phyloP scores from a whole-genome alignment of 2,888 invertebrate genomes.

The Tethea ocularis region DNA sequence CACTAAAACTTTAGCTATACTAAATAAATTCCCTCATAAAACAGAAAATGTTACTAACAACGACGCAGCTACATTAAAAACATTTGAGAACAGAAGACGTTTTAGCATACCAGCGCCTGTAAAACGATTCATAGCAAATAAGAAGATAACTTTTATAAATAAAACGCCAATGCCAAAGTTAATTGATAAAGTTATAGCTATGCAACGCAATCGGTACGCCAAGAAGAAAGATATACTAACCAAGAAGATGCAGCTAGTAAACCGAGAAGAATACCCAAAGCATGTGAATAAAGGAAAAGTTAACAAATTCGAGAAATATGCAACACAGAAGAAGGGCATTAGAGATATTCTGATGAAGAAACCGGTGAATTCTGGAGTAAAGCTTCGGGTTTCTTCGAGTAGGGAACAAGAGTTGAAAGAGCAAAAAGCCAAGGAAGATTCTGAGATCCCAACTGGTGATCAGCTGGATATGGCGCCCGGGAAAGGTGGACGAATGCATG shows the following conservation, averaged over 20 bases:
- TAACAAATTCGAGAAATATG: too few species aligned
- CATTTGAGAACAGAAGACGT: not conserved
- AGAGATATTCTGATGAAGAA: not conserved
- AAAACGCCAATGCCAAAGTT: not conserved
- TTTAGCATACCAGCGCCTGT: not conserved
- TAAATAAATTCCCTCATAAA: not conserved
- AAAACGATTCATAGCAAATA: not conserved
- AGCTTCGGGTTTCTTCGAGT: not conserved
- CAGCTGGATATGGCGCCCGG: constrained; percentile 64
- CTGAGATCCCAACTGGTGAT: constrained; percentile 19
- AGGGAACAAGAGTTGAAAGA: not conserved
- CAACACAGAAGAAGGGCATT: not conserved
- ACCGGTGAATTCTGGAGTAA: not conserved
- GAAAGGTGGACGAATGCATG: constrained; percentile 42
- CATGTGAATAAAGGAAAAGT: not conserved
- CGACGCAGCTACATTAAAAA: not conserved
- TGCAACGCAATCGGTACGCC: not conserved
- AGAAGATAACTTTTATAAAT: too few species aligned
- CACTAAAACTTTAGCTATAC: not conserved
- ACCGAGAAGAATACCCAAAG: not conserved
- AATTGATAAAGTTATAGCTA: not conserved
- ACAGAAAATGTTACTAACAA: not conserved
- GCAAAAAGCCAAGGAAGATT: not conserved
- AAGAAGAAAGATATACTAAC: not conserved
- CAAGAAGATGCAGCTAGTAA: not conserved